Base-by-base conservation (phyloP, 2,888 invertebrate species). In the Dicyrtoma fusca region DNA sequence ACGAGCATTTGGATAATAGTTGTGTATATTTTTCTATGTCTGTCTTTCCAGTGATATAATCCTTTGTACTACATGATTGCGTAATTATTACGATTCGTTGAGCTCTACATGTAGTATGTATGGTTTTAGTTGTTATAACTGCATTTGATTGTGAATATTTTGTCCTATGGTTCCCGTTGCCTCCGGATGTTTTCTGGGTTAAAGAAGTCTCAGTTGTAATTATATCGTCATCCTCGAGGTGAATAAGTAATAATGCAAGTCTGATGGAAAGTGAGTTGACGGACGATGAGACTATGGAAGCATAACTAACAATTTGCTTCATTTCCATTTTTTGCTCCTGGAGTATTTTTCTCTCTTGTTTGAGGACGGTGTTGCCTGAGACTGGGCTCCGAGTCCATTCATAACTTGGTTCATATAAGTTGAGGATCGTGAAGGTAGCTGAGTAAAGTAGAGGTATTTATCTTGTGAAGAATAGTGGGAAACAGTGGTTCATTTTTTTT, bases 171-270 rank as follows among this genome's bases (percentile, higher is more conserved):
- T 44, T 57, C 45, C 44, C 57, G 53, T 59, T 13, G 71, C 71
- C 71, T 71, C 64, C 25, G 71, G 71, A 42, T 71, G 55, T 71
- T 71, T 71, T 65, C 26, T 71, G 55, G 65, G 69, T 55, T 65
- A 71, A 71, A 71, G 71, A 65, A 72, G 66, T 21, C 44, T 49
- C 57, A 72, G 51, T 66, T 55, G 57, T 68, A n/a, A 49, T 51
- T 8, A 65, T 21, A 63, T 47, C 47, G 45, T 47, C 63, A 47
- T 47, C 42, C 61, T 61, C 61, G 63, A 55, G 49, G 51, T 68
- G 57, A 68, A 68, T 68, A 68, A 42, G 55, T 68, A 68, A 34
- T 34, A 34, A 55, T 57, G 66, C 17, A 66, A 66, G 34, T 66
- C 53, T 66, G 53, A 42, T 26, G 23, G 57, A 57, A 14, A 25